Evolutionary conservation across 1,140 invertebrate species (phyloP).

Genomic region (Bilobella aurantiaca): DNA sequence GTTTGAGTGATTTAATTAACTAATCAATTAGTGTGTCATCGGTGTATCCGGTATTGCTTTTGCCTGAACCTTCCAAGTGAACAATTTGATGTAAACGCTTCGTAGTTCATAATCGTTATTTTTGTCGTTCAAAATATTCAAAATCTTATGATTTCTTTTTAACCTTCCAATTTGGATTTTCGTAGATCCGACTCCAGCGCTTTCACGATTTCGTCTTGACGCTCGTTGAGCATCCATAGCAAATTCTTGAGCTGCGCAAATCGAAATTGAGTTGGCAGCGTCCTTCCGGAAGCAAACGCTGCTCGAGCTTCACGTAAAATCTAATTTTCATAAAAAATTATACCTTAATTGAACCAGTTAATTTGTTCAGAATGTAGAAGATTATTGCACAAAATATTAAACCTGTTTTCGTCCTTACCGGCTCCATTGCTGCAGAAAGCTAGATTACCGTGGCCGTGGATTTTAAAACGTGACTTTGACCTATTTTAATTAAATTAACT

Average conservation of each 20-base stretch:
- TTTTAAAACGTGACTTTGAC: not conserved
- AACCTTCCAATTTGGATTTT: conserved; percentile 39
- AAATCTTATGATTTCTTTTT: no score
- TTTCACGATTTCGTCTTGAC: conserved; percentile 40
- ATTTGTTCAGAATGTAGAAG: not conserved
- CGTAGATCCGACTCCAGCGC: conserved; percentile 44
- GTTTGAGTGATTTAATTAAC: no score
- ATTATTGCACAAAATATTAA: not conserved
- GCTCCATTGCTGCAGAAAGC: not conserved
- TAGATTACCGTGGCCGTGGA: not conserved
- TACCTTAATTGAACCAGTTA: not conserved
- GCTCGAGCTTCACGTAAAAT: conserved; percentile 12
- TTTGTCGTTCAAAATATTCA: no score
- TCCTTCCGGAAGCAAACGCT: conserved; percentile 23
- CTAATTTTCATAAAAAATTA: conserved; percentile 8
- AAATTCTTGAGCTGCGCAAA: conserved; percentile 41
- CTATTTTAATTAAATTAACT: not conserved
- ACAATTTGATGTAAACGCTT: no score
- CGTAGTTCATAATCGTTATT: no score
- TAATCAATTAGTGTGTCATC: no score
- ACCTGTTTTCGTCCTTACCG: not conserved
- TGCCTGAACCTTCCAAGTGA: no score
- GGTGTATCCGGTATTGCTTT: no score
- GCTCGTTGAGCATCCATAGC: conserved; percentile 42
- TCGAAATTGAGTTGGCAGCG: conserved; percentile 37